These are phyloP conservation scores for Erynnis tages DNA, from an alignment of 2,888 invertebrate species.

Conservation along the genomic window DNA sequence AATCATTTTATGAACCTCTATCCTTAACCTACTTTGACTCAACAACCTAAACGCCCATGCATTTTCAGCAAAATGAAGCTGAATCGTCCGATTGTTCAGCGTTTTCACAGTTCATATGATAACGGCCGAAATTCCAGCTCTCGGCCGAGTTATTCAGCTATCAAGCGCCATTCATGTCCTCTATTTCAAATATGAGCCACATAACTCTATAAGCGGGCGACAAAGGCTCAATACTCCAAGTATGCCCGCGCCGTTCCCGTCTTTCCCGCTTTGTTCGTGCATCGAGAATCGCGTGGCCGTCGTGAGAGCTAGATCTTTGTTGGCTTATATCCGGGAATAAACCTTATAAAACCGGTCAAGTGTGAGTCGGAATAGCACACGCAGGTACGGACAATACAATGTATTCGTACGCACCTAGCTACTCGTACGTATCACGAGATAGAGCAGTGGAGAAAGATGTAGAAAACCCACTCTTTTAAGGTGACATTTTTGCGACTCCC, in stretches of 20 bases:
- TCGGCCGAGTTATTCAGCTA: constrained; percentile 24
- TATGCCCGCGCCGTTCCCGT: constrained; percentile 2
- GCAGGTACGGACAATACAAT: too few relatives aligned
- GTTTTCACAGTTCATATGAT: constrained; percentile 8
- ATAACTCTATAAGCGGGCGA: constrained; percentile 19
- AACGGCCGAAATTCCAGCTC: constrained; percentile 18
- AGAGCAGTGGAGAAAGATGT: too few relatives aligned
- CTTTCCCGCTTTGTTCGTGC: constrained; percentile 9
- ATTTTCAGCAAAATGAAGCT: constrained; percentile 7
- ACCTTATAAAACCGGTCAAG: constrained; percentile 29
- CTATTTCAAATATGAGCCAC: constrained; percentile 27
- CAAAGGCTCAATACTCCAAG: constrained; percentile 5
- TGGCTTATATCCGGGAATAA: constrained; percentile 16
- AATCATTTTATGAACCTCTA: too few relatives aligned
- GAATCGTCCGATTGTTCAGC: constrained; percentile 1
- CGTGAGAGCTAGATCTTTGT: constrained; percentile 4
- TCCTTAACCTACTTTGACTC: neutral
- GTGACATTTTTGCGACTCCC: too few relatives aligned
- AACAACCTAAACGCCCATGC: neutral
- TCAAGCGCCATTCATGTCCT: constrained; percentile 19
- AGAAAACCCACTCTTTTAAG: too few relatives aligned
- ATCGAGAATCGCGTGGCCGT: constrained; percentile 4
- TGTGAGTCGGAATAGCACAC: too few relatives aligned
- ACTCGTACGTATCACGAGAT: too few relatives aligned
- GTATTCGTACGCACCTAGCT: too few relatives aligned